These are phyloP conservation scores for Loriculus beryllinus DNA, from an alignment of 2,797 vertebrate genomes.

Conservation along the genomic window DNA sequence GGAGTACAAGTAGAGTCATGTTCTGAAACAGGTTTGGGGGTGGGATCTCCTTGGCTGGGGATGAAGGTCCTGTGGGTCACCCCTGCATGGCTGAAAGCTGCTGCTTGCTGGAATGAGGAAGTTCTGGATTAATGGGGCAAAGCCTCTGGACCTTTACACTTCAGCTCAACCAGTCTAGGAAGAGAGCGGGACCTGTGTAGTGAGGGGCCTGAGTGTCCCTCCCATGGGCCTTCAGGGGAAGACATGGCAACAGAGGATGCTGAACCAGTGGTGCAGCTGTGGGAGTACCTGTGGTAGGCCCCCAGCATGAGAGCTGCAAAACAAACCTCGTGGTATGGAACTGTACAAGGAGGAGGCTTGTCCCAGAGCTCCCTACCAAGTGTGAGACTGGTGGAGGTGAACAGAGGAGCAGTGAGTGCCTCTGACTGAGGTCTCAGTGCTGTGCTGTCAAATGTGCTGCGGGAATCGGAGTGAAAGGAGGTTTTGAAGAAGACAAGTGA, in stretches of 20 bases:
- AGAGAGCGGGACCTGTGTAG: not conserved
- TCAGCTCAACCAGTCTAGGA: not conserved
- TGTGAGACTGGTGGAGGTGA: not conserved
- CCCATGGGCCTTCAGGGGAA: not conserved
- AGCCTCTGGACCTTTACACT: not conserved
- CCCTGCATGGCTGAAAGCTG: not conserved
- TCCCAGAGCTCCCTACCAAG: not conserved
- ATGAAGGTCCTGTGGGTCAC: not conserved
- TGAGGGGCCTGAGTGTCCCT: not conserved
- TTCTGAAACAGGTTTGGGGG: not conserved
- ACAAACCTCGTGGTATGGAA: not conserved
- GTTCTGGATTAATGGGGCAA: not conserved
- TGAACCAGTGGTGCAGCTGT: not conserved
- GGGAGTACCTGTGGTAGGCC: not conserved
- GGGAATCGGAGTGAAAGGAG: not conserved
- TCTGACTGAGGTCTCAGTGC: not conserved
- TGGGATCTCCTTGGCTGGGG: not conserved
- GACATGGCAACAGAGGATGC: not conserved
- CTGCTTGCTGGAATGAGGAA: not conserved
- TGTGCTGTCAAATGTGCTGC: not conserved
- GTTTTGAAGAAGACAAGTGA: not conserved
- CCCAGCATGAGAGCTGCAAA: not conserved
- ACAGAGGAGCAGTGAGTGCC: not conserved
- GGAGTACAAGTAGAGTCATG: not conserved
- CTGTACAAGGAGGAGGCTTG: not conserved